Evolutionary conservation across 2,113 vertebrate species (phyloP).

Genomic region (Typhlomys cinereus): DNA sequence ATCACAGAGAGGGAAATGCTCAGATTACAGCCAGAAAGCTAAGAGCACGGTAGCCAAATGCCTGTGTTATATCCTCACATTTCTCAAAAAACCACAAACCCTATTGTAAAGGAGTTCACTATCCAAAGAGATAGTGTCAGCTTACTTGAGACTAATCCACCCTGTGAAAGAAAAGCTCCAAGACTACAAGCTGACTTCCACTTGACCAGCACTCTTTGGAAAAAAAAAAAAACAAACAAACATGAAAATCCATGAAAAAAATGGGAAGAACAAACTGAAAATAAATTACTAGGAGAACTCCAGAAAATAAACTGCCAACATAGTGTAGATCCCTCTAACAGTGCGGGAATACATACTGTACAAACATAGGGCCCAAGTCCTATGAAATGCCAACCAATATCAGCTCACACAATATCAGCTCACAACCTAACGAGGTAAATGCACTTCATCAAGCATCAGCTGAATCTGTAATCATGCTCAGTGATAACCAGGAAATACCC

Average conservation of each 20-base stretch:
- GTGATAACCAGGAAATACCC: background rate
- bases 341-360: background rate
- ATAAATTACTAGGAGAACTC: background rate
- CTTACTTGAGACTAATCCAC: background rate
- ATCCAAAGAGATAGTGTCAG: background rate
- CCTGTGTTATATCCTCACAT: background rate
- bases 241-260: slow-evolving; percentile 32
- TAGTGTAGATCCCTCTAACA: background rate
- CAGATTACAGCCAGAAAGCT: background rate
- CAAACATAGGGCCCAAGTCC: background rate
- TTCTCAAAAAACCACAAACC: background rate
- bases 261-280: slow-evolving; percentile 13
- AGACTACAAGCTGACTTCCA: background rate
- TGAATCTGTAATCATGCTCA: background rate
- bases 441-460: background rate
- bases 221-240: too few species aligned
- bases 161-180: slow-evolving; percentile 3
- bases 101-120: background rate
- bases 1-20: background rate
- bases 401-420: background rate
- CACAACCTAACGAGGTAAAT: background rate
- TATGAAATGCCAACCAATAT: background rate
- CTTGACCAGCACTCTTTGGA: background rate
- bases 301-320: background rate
- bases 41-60: background rate